A percentile compares a stretch with the other conserved stretches of the same genome.
These are phyloP conservation scores for Bursaphelenchus okinawaensis DNA, from an alignment of 2,888 invertebrate genomes.

Conservation along the genomic window DNA sequence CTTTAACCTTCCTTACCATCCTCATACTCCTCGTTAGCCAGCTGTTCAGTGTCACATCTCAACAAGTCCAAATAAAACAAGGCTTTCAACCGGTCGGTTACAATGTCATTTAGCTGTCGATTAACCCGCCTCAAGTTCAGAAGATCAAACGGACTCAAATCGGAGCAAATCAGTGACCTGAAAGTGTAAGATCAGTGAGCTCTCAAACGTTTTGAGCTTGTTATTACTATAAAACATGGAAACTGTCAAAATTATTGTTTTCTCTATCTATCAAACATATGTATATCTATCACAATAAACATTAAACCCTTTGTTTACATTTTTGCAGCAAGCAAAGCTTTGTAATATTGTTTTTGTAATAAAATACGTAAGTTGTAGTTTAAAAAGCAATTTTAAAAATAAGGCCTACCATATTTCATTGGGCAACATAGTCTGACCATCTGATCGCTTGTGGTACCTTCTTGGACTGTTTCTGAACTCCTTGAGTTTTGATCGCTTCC, in stretches of 20 bases:
- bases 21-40: conserved; percentile 11
- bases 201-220: background rate
- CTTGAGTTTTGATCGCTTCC: conserved; percentile 5
- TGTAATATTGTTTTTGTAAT: too few species aligned
- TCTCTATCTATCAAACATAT: too few species aligned
- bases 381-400: too few species aligned
- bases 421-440: conserved; percentile 6
- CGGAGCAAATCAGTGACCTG: conserved; percentile 21
- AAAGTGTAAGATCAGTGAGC: too few species aligned
- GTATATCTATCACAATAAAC: too few species aligned
- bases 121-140: conserved; percentile 26
- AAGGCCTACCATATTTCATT: conserved; percentile 12
- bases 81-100: conserved; percentile 19
- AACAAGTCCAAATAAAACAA: conserved; percentile 25
- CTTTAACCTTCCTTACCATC: too few species aligned
- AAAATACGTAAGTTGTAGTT: too few species aligned
- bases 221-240: too few species aligned
- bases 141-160: conserved; percentile 22
- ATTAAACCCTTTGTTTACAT: too few species aligned
- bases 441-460: background rate
- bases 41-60: conserved; percentile 24
- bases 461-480: background rate
- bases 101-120: conserved; percentile 22
- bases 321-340: too few species aligned
- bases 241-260: too few species aligned